phyloP scores from a whole-genome alignment of 1,140 invertebrate species.

The honey bee (Apis mellifera) region Amel_HAv3.1 CM009944.2:7251501-7252000 shows the following conservation, averaged over 20 bases:
- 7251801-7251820: background rate
- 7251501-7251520: constrained; percentile 56
- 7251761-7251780: background rate
- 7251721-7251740: background rate
- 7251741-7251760: background rate
- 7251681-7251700: constrained; percentile 28
- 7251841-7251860: background rate
- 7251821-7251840: background rate
- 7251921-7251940: background rate
- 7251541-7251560: constrained; percentile 58
- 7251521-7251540: constrained; percentile 68
- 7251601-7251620: background rate
- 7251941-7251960: background rate
- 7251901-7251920: background rate
- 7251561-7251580: constrained; percentile 64
- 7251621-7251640: constrained; percentile 3
- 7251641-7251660: constrained; percentile 40
- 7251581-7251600: constrained; percentile 65
- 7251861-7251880: constrained; percentile 27
- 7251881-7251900: constrained; percentile 31
- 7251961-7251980: background rate
- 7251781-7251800: background rate
- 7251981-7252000: background rate
- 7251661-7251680: constrained; percentile 38
- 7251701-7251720: constrained; percentile 17